Base-by-base conservation (phyloP, 2,888 invertebrate genomes). In the Argyra leucocephala region DNA sequence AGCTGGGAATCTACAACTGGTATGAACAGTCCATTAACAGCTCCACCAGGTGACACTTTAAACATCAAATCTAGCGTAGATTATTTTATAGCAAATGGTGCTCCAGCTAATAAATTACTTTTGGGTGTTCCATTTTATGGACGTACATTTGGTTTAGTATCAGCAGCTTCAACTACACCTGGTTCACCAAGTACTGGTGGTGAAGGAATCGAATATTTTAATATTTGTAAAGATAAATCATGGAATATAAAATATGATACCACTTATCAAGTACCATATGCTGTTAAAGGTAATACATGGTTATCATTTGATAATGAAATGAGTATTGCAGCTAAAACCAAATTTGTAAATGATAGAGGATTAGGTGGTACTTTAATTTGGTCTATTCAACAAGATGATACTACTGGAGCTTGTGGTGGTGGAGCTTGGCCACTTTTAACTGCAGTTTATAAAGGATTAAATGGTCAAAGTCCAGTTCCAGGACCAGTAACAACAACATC, bases 231-330 rank as follows among this genome's bases (percentile, higher is more conserved):
- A n/a, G 58, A 59, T 23, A 61, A 26, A 9, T n/a, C n/a, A n/a
- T 61, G 26, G 24, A 7, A 9, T 9, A 7, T 24, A n/a, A 21
- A 6, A 61, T 15, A 26, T 23, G 61, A 61, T 61, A 7, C 12
- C 12, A n/a, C 3, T 2, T 7, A 24, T 3, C 23, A 61, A 61
- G 24, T 18, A 18, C 92, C 93, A 0, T 92, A 91, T 73, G 90
- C 92, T 0, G 87, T 87, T 69, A 80, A 82, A 31, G 84, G 88
- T 24, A 89, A 91, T 74, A 93, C 93, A 73, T 93, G 93, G 93
- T 92, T 92, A n/a, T 90, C 91, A 9, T 93, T 91, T 74, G 93
- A 93, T 74, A 93, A 93, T 74, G 84, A 87, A 63, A 83, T 83
- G 62, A 91, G 90, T 84, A 85, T 90, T 22, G 82, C 85, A 65